Percentiles rank a stretch among this genome's conserved stretches.
phyloP scores from a whole-genome alignment of 2,888 invertebrate genomes.

The Caenorhabditis wallacei region DNA sequence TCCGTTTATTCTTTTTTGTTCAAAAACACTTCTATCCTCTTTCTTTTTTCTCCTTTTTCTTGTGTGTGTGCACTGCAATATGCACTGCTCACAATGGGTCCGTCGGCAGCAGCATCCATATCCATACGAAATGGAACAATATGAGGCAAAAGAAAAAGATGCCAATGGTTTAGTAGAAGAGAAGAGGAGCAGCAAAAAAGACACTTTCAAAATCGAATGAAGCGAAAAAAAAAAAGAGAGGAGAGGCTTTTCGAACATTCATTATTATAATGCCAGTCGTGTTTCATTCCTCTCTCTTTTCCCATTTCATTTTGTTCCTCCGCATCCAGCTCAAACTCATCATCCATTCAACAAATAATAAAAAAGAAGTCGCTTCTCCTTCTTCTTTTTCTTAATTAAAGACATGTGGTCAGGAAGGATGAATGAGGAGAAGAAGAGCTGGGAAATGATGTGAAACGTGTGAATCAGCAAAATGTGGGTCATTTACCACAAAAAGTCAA shows the following conservation, averaged over 20 bases:
- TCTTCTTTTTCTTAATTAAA: constrained; percentile 43
- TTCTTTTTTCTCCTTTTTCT: background rate
- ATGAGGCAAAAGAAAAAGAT: constrained; percentile 10
- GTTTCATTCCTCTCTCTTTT: constrained; percentile 2
- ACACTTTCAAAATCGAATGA: constrained; percentile 11
- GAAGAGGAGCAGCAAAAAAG: constrained; percentile 10
- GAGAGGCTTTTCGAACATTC: constrained; percentile 39
- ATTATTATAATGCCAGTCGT: constrained; percentile 50
- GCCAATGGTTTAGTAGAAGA: background rate
- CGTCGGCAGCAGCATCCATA: background rate
- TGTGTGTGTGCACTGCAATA: constrained; percentile 12
- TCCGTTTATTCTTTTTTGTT: constrained; percentile 25
- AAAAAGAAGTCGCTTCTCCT: constrained; percentile 2
- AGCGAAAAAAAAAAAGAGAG: background rate
- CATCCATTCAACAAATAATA: constrained; percentile 1
- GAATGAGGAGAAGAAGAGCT: too few species aligned
- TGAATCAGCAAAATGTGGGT: constrained; percentile 45
- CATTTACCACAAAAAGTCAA: constrained; percentile 8
- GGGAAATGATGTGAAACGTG: constrained; percentile 34
- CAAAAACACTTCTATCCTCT: constrained; percentile 35
- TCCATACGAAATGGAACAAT: constrained; percentile 36
- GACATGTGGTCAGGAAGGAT: constrained; percentile 1
- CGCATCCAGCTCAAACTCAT: background rate
- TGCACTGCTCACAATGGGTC: constrained; percentile 28
- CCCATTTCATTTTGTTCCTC: background rate